These are phyloP conservation scores for Neodon shergylaensis DNA, from an alignment of 2,113 vertebrate species.

Conservation along the genomic window DNA sequence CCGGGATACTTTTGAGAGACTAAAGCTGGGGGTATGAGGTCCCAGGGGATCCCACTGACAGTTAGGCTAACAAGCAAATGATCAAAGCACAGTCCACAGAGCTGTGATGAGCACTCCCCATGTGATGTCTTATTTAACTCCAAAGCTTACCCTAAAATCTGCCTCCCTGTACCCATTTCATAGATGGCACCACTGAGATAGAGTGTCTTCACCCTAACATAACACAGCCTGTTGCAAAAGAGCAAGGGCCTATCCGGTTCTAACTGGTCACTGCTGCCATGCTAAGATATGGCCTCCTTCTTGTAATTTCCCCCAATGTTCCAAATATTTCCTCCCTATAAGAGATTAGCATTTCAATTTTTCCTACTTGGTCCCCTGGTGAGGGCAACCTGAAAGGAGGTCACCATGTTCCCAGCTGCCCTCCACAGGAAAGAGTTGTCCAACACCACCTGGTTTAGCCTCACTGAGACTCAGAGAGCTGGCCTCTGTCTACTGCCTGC, in stretches of 20 bases:
- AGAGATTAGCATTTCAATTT: constrained; percentile 24
- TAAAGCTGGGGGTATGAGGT: neutral
- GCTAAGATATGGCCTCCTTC: neutral
- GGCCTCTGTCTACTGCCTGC: neutral
- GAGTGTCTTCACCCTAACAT: neutral
- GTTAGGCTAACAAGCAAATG: neutral
- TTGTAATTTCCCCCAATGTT: neutral
- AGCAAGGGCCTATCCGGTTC: neutral
- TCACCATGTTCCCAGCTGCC: neutral
- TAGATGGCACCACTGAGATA: neutral
- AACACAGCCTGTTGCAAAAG: neutral
- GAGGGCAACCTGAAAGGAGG: neutral
- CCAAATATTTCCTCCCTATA: constrained; percentile 1
- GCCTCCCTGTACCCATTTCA: neutral
- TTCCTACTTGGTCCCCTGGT: neutral
- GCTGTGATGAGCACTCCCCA: fast-evolving
- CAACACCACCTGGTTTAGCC: neutral
- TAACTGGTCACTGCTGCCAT: neutral
- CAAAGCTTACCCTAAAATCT: neutral
- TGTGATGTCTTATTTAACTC: fast-evolving
- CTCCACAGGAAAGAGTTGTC: neutral
- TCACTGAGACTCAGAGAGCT: fast-evolving
- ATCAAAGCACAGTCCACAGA: neutral
- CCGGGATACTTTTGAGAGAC: neutral
- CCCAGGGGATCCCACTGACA: fast-evolving